phyloP scores from a whole-genome alignment of 1,140 invertebrate genomes.

The Bradysia coprophila region DNA sequence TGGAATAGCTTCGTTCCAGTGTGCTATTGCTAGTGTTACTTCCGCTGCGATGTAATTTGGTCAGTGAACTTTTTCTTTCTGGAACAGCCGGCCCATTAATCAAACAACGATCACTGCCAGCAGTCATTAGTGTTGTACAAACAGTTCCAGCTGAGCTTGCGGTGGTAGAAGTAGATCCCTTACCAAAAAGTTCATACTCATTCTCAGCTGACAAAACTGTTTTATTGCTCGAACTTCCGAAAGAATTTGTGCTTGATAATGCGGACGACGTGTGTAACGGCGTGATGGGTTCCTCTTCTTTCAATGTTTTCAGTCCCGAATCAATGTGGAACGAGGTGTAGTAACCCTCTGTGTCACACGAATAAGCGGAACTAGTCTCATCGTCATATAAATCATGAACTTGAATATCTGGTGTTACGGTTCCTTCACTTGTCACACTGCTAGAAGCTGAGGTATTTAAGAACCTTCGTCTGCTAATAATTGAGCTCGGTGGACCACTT shows the following conservation, averaged over 20 bases:
- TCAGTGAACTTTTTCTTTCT: slow-evolving; percentile 50
- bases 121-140: slow-evolving; percentile 54
- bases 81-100: slow-evolving; percentile 47
- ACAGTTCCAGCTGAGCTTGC: slow-evolving; percentile 79
- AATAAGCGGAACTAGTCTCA: slow-evolving; percentile 84
- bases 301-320: slow-evolving; percentile 71
- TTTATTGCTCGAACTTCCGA: slow-evolving; percentile 29
- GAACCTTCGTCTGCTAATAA: slow-evolving; percentile 40
- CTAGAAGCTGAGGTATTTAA: slow-evolving; percentile 58
- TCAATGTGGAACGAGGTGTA: slow-evolving; percentile 95
- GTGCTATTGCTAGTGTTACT: slow-evolving; percentile 30
- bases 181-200: slow-evolving; percentile 76
- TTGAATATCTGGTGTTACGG: slow-evolving; percentile 61
- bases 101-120: slow-evolving; percentile 32
- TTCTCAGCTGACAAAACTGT: slow-evolving; percentile 50
- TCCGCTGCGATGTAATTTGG: slow-evolving; percentile 27
- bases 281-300: slow-evolving; percentile 56
- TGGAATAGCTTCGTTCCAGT: slow-evolving; percentile 33
- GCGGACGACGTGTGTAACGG: slow-evolving; percentile 40
- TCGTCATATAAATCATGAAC: slow-evolving; percentile 58
- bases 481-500: slow-evolving; percentile 44
- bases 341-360: slow-evolving; percentile 91
- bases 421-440: slow-evolving; percentile 68
- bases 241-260: slow-evolving; percentile 32
- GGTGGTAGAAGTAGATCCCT: slow-evolving; percentile 73